Base-by-base conservation (phyloP, 2,888 invertebrate species). In the Elmis aenea region DNA sequence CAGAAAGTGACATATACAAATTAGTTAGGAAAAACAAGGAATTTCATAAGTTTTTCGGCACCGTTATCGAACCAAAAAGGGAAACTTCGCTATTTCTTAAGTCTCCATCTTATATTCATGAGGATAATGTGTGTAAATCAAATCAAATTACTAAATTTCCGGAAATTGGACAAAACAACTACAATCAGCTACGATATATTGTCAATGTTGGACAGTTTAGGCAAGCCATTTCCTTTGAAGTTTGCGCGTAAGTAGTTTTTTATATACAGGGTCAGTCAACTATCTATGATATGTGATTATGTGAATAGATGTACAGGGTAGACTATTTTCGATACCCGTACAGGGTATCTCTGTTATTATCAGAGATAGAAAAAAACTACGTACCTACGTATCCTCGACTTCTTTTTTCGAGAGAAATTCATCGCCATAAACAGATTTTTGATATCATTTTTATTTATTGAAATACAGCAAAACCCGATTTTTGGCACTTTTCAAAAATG, bases 171-270 rank as follows among this genome's bases (percentile, higher is more conserved):
- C 12, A 33, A 16, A 42, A 37, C 16, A 30, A 21, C 21, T 3
- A 24, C 4, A 37, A 26, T 14, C 33, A 42, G n/a, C 24, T 23
- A 1, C 9, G 33, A 8, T 5, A 34, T 1, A 42, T 42, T 20
- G 42, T 42, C 3, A 42, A 42, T 9, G 34, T 38, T 2, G 42
- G 38, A 4, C 29, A 38, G 8, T 42, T 34, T 23, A 26, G 23
- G 13, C 42, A 42, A 27, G 30, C 34, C 3, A 38, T 42, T 3
- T 23, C 38, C 2, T 42, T 42, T 15, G 42, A 42, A 21, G 34
- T 29, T 20, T 42, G 42, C 13, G 30, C 31, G 38, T 42, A 27
- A 42, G 42, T 42, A 13, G 9, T 4, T 24, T 5, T 10, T 26
- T 18, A 21, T 6, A 9, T 23, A 9, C 5, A n/a, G n/a, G n/a